Conservation (phyloP, 2,113 vertebrate species). For the Galemys pyrenaicus region DNA sequence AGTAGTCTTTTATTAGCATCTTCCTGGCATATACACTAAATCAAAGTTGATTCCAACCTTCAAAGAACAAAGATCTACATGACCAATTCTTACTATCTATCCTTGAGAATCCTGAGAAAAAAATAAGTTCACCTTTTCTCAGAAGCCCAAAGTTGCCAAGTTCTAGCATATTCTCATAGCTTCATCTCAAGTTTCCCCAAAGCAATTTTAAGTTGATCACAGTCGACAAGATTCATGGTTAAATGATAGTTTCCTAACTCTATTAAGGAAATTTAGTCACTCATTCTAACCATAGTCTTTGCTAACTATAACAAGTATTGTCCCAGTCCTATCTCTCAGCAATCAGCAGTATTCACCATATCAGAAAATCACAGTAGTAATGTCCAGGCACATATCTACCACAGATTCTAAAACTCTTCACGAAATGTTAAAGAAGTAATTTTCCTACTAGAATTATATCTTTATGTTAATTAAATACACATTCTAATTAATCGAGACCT, state of each 20-base stretch:
- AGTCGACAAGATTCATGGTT: neutral
- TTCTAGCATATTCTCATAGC: neutral
- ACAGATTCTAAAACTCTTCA: neutral
- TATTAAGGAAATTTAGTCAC: neutral
- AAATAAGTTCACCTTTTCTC: neutral
- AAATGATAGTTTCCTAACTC: neutral
- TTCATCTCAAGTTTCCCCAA: neutral
- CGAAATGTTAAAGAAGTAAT: neutral
- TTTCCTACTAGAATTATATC: slow-evolving; percentile 2
- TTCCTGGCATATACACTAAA: neutral
- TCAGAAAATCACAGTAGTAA: neutral
- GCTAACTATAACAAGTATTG: neutral
- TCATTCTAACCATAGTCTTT: neutral
- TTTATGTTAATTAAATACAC: slow-evolving; percentile 28
- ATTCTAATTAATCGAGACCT: neutral
- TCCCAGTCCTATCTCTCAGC: neutral
- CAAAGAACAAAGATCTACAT: neutral
- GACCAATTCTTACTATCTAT: neutral
- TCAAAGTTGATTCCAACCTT: neutral
- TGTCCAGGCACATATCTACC: neutral
- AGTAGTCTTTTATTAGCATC: neutral
- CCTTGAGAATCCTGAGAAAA: neutral
- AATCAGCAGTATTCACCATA: neutral
- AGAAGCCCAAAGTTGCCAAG: neutral
- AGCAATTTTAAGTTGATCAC: neutral